phyloP scores from a whole-genome alignment of 2,113 vertebrate species.

The Ailuropoda melanoleuca region DNA sequence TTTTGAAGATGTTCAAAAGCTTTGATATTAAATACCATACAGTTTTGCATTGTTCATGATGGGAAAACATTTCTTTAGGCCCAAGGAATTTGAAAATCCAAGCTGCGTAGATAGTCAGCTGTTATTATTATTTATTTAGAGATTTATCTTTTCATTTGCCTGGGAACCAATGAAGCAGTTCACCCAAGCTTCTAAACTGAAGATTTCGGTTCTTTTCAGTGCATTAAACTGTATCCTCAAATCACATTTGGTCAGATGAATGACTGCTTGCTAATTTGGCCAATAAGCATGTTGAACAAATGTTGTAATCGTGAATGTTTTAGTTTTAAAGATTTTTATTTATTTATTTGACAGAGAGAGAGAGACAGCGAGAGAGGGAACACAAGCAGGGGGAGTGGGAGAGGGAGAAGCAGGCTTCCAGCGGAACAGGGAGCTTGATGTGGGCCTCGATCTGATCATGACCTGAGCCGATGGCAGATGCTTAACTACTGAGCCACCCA shows the following conservation, averaged over 20 bases:
- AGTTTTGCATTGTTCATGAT: not conserved
- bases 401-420: no score
- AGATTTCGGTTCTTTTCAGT: not conserved
- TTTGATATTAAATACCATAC: not conserved
- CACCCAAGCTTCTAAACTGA: not conserved
- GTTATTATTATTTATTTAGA: conserved; percentile 39
- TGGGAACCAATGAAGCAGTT: not conserved
- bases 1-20: not conserved
- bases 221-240: not conserved
- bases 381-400: no score
- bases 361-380: no score
- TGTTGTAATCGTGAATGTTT: not conserved
- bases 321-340: not conserved
- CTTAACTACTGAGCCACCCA: no score
- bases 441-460: no score
- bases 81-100: conserved; percentile 17
- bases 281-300: not conserved
- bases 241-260: not conserved
- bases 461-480: no score
- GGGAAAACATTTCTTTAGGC: not conserved
- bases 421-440: no score
- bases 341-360: no score
- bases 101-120: not conserved
- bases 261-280: not conserved
- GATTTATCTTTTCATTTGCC: conserved; percentile 26